Base-by-base conservation (phyloP, 2,888 invertebrate species). In the Elmis aenea region DNA sequence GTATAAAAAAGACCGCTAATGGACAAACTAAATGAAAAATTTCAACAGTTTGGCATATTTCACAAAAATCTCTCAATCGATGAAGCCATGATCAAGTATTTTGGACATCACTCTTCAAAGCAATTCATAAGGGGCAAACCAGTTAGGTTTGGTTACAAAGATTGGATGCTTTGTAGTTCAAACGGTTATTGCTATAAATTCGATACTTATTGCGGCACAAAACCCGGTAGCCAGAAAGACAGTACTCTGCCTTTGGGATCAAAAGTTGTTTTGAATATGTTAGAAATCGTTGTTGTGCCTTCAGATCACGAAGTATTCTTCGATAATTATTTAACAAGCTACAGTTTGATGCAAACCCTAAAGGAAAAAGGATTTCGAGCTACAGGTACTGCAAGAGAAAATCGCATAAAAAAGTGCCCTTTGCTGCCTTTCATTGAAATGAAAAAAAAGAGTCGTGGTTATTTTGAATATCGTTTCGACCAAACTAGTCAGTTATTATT, bases 91-190 rank as follows among this genome's bases (percentile, higher is more conserved):
- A 38, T 54, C 34, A 42, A 48, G 44, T 50, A 48, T 25, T 53
- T 25, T 31, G 50, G 51, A 2, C 48, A 44, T 12, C 48, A 54
- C 34, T 30, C 41, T 9, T 22, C 44, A 3, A 52, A 55, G 38
- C 51, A 54, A 34, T 55, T 52, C 25, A 57, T 56, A 22, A 33
- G 41, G 15, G 48, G 51, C 3, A 57, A 57, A 35, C 54, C 55
- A 26, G 45, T 59, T 8, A 33, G 54, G 4, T 55, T 57, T 45
- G 54, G 53, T 9, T 57, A 49, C 34, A 56, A 56, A 38, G 47
- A 55, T 22, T 57, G 52, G 55, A 41, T 51, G 39, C 33, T 49
- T 16, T 46, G 50, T 10, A 52, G 51, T 39, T 45, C 52, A 2
- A 34, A 34, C n/a, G 49, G 49, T 5, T 53, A 52, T 31, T 51